phyloP scores from a whole-genome alignment of 2,888 invertebrate species.

The Leuctra nigra region DNA sequence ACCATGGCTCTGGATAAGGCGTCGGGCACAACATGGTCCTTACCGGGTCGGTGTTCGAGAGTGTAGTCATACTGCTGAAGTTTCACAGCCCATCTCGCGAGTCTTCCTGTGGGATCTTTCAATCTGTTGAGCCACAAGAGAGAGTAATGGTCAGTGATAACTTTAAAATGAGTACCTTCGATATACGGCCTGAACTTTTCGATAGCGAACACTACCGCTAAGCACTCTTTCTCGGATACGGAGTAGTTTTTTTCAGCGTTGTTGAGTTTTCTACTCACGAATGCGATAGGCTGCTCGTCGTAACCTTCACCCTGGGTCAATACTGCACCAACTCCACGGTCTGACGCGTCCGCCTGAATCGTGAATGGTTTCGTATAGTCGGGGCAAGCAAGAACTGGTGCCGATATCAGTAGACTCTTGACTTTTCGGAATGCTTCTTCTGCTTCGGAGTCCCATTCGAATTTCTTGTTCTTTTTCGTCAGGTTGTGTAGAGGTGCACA shows the following conservation, averaged over 20 bases:
- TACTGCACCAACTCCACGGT: slow-evolving; percentile 27
- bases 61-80: slow-evolving; percentile 28
- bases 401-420: not conserved
- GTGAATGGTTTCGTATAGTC: slow-evolving; percentile 23
- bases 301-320: slow-evolving; percentile 29
- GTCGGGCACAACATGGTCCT: slow-evolving; percentile 32
- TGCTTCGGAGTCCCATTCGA: not conserved
- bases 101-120: slow-evolving; percentile 29
- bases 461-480: not conserved
- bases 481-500: not conserved
- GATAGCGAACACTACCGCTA: slow-evolving; percentile 30
- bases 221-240: slow-evolving; percentile 31
- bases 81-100: slow-evolving; percentile 31
- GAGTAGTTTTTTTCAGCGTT: slow-evolving; percentile 29
- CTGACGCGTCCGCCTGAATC: slow-evolving; percentile 28
- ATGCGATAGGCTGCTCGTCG: slow-evolving; percentile 30
- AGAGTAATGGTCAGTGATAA: slow-evolving; percentile 32
- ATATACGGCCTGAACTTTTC: slow-evolving; percentile 30
- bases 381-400: slow-evolving; percentile 19
- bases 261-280: slow-evolving; percentile 28
- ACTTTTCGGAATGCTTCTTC: slow-evolving; percentile 12
- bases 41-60: slow-evolving; percentile 31
- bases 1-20: slow-evolving; percentile 28
- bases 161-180: slow-evolving; percentile 31
- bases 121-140: slow-evolving; percentile 30